Percentiles rank a stretch among this genome's conserved stretches.
Evolutionary conservation across 2,888 invertebrate species (phyloP).

Genomic region (Junonia oenone): DNA sequence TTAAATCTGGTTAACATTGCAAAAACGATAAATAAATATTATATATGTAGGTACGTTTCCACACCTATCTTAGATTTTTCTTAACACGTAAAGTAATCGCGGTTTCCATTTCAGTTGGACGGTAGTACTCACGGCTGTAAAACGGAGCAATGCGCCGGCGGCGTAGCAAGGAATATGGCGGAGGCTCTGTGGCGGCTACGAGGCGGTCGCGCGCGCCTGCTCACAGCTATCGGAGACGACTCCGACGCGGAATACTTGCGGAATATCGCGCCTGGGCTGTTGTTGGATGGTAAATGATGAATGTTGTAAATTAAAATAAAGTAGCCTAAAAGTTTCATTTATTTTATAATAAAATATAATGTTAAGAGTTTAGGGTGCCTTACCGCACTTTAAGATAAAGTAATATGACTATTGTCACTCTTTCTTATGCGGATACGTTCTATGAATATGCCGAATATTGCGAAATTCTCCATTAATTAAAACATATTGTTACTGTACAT

Average conservation of each 20-base stretch:
- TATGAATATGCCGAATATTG: no score
- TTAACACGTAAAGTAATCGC: no score
- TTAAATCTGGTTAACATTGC: no score
- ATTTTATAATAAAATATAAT: no score
- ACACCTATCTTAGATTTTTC: no score
- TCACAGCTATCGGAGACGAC: conserved; percentile 90
- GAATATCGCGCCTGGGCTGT: conserved; percentile 53
- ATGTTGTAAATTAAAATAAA: neutral
- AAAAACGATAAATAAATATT: no score
- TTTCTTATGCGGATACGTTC: no score
- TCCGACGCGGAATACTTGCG: conserved; percentile 52
- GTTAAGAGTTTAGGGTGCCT: no score
- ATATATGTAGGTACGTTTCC: no score
- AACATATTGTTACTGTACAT: neutral
- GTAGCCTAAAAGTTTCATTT: no score
- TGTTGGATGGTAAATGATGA: conserved; percentile 50
- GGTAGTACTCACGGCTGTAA: conserved; percentile 87
- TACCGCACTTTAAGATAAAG: no score
- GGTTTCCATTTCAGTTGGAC: conserved; percentile 70
- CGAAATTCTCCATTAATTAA: neutral
- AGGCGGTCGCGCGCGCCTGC: conserved; percentile 82
- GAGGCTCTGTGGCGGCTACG: conserved; percentile 90
- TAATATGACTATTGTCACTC: no score
- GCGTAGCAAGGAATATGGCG: conserved; percentile 95
- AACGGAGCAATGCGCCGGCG: conserved; percentile 86